A percentile compares a stretch with the other conserved stretches of the same genome.
phyloP scores from a whole-genome alignment of 2,113 vertebrate genomes.

The Aphyosemion australe region DNA sequence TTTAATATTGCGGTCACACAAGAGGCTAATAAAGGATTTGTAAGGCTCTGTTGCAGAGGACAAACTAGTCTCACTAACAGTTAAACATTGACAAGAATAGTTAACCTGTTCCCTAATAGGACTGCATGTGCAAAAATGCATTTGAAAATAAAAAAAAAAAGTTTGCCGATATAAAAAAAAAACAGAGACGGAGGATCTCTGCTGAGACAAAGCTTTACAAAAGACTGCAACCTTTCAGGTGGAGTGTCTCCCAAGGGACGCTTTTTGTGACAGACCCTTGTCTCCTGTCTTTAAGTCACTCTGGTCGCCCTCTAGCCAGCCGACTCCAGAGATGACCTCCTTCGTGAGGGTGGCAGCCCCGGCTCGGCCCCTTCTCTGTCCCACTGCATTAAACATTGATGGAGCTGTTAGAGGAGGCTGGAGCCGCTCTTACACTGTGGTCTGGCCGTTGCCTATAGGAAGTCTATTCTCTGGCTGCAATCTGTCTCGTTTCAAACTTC shows the following conservation, averaged over 20 bases:
- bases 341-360: conserved; percentile 44
- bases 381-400: conserved; percentile 77
- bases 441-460: conserved; percentile 58
- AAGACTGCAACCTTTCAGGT: conserved; percentile 12
- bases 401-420: conserved; percentile 65
- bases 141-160: too few species aligned
- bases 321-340: conserved; percentile 64
- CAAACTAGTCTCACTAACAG: not conserved
- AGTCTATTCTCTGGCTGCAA: conserved; percentile 51
- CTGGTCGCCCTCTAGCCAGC: conserved; percentile 40
- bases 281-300: conserved; percentile 49
- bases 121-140: not conserved
- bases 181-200: not conserved
- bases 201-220: conserved; percentile 17
- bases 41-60: not conserved
- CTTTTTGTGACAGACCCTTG: conserved; percentile 51
- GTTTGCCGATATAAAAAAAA: not conserved
- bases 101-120: too few species aligned
- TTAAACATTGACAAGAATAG: not conserved
- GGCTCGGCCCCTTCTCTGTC: conserved; percentile 46
- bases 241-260: conserved; percentile 10
- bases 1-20: conserved; percentile 8
- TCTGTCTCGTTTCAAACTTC: conserved; percentile 47
- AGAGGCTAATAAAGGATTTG: not conserved
- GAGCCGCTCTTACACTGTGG: conserved; percentile 68